A percentile compares a stretch with the other conserved stretches of the same genome.
Evolutionary conservation across 2,888 invertebrate genomes (phyloP).

Genomic region (Bhutanitis thaidina): DNA sequence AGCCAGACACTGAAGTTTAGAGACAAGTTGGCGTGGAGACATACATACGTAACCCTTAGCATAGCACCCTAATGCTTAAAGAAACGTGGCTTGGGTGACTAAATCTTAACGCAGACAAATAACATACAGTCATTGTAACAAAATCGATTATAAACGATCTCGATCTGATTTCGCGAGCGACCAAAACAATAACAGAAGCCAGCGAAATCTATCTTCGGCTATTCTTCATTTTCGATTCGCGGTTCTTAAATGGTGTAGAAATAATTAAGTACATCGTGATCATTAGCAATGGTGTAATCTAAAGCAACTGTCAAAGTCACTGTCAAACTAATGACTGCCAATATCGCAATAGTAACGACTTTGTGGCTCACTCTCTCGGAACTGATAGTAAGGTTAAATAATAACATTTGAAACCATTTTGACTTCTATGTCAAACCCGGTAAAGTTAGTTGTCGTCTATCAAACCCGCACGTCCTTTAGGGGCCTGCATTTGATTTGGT

Average conservation of each 20-base stretch:
- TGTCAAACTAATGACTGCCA: constrained; percentile 65
- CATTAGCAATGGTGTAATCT: constrained; percentile 40
- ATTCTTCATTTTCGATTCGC: constrained; percentile 24
- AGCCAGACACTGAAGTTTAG: no score
- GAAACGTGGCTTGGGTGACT: no score
- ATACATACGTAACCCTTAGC: no score
- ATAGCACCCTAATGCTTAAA: no score
- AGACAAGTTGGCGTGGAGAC: no score
- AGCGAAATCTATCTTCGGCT: constrained; percentile 14
- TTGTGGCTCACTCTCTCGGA: constrained; percentile 51
- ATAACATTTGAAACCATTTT: constrained; percentile 22
- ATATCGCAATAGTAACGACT: constrained; percentile 56
- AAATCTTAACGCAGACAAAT: no score
- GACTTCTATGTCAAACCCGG: constrained; percentile 21
- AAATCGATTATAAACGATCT: constrained; percentile 1
- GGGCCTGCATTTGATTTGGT: constrained; percentile 53
- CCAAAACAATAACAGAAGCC: constrained; percentile 7
- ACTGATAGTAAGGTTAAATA: constrained; percentile 51
- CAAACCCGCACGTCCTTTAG: constrained; percentile 17
- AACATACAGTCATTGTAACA: no score
- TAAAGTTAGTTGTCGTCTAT: constrained; percentile 25
- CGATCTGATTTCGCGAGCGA: not conserved
- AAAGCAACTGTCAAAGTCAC: constrained; percentile 50
- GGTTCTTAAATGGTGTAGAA: constrained; percentile 54
- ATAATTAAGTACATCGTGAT: constrained; percentile 48